A percentile compares a stretch with the other conserved stretches of the same genome.
These are phyloP conservation scores for Alcis repandata DNA, from an alignment of 2,888 invertebrate genomes.

Conservation along the genomic window DNA sequence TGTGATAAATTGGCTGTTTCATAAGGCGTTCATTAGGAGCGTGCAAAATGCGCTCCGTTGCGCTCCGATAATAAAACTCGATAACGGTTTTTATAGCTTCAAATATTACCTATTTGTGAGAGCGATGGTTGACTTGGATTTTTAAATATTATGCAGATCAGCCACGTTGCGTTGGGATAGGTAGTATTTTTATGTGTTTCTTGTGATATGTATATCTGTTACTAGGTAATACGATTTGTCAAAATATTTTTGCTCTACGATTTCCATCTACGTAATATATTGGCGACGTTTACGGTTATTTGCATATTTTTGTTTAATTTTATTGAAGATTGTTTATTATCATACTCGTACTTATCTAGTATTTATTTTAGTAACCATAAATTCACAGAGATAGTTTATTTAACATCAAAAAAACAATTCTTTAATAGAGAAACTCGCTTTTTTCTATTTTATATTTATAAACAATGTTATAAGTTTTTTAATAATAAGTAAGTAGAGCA, in stretches of 20 bases:
- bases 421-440: no score
- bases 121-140: slow-evolving; percentile 66
- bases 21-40: slow-evolving; percentile 86
- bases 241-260: background rate
- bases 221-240: slow-evolving; percentile 4
- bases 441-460: no score
- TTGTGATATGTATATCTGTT: slow-evolving; percentile 4
- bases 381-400: no score
- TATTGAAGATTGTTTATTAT: no score
- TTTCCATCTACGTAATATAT: no score
- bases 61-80: slow-evolving; percentile 79
- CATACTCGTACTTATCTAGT: no score
- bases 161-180: slow-evolving; percentile 1
- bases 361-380: no score
- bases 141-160: slow-evolving; percentile 45
- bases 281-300: no score
- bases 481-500: slow-evolving; percentile 55
- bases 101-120: slow-evolving; percentile 82
- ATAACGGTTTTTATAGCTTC: slow-evolving; percentile 83
- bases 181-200: background rate
- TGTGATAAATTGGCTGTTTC: slow-evolving; percentile 86
- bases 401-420: no score
- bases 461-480: background rate
- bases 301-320: no score
- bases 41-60: slow-evolving; percentile 84